These are phyloP conservation scores for Stenichneumon culpator DNA, from an alignment of 2,888 invertebrate genomes.

Conservation along the genomic window DNA sequence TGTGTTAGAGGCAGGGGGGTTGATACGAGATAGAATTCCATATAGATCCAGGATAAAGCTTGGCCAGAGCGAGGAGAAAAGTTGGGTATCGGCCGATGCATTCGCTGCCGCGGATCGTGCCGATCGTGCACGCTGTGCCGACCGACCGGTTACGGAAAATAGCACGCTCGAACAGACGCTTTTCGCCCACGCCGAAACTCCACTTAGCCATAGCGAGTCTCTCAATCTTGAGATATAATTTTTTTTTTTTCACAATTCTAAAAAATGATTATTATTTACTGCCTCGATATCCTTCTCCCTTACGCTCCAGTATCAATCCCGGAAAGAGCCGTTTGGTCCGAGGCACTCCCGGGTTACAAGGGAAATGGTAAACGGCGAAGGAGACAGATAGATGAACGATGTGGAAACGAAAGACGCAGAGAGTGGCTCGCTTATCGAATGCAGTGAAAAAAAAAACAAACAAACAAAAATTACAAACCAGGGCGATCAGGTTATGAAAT, in stretches of 20 bases:
- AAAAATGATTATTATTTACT: slow-evolving; percentile 3
- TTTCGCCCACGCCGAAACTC: slow-evolving; percentile 68
- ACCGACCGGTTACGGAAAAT: slow-evolving; percentile 64
- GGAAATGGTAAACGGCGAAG: neutral
- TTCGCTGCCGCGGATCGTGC: slow-evolving; percentile 41
- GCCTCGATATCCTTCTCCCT: neutral
- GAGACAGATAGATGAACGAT: neutral
- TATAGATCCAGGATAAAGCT: slow-evolving; percentile 45
- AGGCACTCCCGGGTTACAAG: slow-evolving; percentile 9
- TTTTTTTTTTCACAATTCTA: neutral
- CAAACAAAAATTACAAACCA: slow-evolving; percentile 48
- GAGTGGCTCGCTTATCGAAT: slow-evolving; percentile 37
- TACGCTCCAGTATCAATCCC: slow-evolving; percentile 55
- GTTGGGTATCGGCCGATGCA: slow-evolving; percentile 19
- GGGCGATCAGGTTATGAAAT: slow-evolving; percentile 66
- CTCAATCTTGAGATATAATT: slow-evolving; percentile 60
- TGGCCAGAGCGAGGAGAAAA: slow-evolving; percentile 24
- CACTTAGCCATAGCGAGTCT: slow-evolving; percentile 60
- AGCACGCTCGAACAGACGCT: slow-evolving; percentile 54
- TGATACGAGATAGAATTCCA: slow-evolving; percentile 54
- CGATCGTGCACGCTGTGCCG: slow-evolving; percentile 37
- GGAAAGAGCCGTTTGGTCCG: slow-evolving; percentile 53
- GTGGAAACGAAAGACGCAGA: neutral
- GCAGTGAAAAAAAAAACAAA: slow-evolving; percentile 33
- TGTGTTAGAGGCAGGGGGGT: neutral